Conservation (phyloP, 2,888 invertebrate genomes). For the Dolichomitus sp. region DNA sequence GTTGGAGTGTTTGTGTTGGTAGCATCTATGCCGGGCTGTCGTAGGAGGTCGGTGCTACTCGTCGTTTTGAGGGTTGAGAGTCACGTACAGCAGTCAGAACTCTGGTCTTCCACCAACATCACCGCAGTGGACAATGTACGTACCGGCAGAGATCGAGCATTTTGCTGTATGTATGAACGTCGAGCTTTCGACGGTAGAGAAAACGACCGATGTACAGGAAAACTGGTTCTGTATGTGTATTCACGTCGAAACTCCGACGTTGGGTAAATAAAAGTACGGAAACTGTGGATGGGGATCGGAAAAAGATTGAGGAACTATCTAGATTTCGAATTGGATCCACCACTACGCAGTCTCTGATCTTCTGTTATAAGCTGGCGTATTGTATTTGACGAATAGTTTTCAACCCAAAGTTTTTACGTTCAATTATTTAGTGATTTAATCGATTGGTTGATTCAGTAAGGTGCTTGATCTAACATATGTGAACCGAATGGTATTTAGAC, state of each 20-base stretch:
- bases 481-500: too few species aligned
- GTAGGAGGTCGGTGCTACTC: conserved; percentile 19
- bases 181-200: conserved; percentile 40
- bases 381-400: background rate
- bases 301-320: conserved; percentile 18
- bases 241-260: conserved; percentile 27
- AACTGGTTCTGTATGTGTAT: conserved; percentile 5
- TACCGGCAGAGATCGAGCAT: conserved; percentile 13
- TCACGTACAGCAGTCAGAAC: conserved; percentile 60
- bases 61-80: conserved; percentile 28
- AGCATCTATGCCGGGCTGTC: background rate
- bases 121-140: conserved; percentile 34
- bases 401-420: too few species aligned
- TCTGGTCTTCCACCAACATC: conserved; percentile 23
- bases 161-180: conserved; percentile 7
- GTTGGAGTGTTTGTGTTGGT: background rate
- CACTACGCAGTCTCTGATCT: background rate
- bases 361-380: background rate
- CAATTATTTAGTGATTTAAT: background rate
- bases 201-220: conserved; percentile 27
- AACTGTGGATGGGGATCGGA: conserved; percentile 13
- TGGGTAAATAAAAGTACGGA: conserved; percentile 32
- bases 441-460: too few species aligned
- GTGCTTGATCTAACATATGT: too few species aligned
- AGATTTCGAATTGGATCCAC: conserved; percentile 6